A percentile compares a stretch with the other conserved stretches of the same genome.
phyloP scores from a whole-genome alignment of 2,888 invertebrate species.

The Pristionchus exspectatus region DNA sequence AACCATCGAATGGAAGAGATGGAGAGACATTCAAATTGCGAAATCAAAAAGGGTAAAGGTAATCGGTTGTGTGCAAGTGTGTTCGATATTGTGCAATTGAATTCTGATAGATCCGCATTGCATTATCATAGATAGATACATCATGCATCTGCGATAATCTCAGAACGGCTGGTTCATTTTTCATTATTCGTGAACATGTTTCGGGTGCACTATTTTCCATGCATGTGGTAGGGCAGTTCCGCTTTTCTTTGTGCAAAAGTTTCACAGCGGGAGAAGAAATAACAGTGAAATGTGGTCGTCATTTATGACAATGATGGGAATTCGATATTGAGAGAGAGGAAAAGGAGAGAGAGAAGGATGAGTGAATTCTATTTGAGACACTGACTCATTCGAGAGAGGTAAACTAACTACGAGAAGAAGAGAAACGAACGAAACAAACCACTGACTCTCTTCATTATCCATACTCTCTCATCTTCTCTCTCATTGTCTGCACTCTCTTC shows the following conservation, averaged over 20 bases:
- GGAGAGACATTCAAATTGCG: background rate
- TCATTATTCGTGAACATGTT: background rate
- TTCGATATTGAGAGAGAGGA: conserved; percentile 41
- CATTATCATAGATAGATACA: too few relatives aligned
- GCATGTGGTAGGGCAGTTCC: background rate
- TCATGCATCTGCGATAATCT: too few relatives aligned
- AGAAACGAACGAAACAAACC: conserved; percentile 27
- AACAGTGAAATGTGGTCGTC: background rate
- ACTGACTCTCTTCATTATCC: background rate
- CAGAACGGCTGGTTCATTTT: background rate
- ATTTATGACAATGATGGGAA: conserved; percentile 48
- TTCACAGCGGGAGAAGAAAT: background rate
- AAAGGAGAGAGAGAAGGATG: background rate
- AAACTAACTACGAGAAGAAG: conserved; percentile 1
- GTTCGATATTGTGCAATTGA: too few relatives aligned
- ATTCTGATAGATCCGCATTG: too few relatives aligned
- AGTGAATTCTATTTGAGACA: conserved; percentile 50
- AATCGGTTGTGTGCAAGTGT: too few relatives aligned
- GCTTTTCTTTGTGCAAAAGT: conserved; percentile 14
- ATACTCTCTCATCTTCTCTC: background rate
- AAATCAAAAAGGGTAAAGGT: background rate
- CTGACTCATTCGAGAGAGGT: conserved; percentile 31
- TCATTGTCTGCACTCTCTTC: background rate
- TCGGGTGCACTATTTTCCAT: background rate
- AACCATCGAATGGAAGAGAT: background rate